A percentile compares a stretch with the other conserved stretches of the same genome.
Evolutionary conservation across 2,888 invertebrate species (phyloP).

Genomic region (Ophraella communa): DNA sequence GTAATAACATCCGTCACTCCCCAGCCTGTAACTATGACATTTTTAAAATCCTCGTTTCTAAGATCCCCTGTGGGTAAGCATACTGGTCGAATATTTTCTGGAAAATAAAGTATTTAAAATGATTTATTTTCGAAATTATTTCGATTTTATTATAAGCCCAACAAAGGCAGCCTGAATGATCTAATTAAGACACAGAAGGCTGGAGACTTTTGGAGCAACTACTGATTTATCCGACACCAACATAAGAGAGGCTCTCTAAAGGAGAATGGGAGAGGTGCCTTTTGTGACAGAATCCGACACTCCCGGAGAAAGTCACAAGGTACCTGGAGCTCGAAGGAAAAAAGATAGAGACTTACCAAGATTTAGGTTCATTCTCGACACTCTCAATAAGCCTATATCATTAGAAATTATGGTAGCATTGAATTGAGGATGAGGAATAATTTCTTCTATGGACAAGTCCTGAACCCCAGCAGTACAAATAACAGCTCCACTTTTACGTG

Average conservation of each 20-base stretch:
- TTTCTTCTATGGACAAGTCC: slow-evolving; percentile 62
- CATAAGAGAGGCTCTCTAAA: too few species aligned
- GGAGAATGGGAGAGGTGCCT: too few species aligned
- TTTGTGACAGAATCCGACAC: too few species aligned
- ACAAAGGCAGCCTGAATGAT: too few species aligned
- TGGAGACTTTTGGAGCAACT: too few species aligned
- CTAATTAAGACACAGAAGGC: too few species aligned
- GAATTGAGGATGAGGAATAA: slow-evolving; percentile 64
- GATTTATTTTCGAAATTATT: not conserved
- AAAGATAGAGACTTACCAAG: slow-evolving; percentile 44
- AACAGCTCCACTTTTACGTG: slow-evolving; percentile 41
- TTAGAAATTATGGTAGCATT: slow-evolving; percentile 61
- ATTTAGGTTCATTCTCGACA: slow-evolving; percentile 58
- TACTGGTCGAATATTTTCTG: slow-evolving; percentile 59
- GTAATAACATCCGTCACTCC: slow-evolving; percentile 66
- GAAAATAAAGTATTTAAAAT: slow-evolving; percentile 28
- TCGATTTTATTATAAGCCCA: too few species aligned
- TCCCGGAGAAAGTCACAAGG: too few species aligned
- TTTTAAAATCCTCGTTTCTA: slow-evolving; percentile 56
- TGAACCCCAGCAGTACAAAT: slow-evolving; percentile 61
- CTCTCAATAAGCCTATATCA: slow-evolving; percentile 66
- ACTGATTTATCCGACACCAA: too few species aligned
- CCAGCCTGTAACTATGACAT: slow-evolving; percentile 76
- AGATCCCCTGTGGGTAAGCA: slow-evolving; percentile 58
- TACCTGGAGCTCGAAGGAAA: too few species aligned